These are phyloP conservation scores for Polypterus bichir DNA, from an alignment of 2,113 vertebrate species.

Conservation along the genomic window DNA sequence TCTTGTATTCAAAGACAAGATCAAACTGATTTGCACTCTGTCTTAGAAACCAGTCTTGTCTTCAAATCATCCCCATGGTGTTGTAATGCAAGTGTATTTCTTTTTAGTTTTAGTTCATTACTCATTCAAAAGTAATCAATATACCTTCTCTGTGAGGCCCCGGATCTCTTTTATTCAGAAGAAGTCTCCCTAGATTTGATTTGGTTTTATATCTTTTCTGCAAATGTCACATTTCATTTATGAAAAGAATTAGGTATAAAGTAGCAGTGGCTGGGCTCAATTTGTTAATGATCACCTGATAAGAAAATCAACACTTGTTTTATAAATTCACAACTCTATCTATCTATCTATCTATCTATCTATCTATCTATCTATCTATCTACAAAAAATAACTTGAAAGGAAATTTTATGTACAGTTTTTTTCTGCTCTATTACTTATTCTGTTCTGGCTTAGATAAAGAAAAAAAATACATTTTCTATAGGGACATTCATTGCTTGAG, in stretches of 20 bases:
- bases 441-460: too few relatives aligned
- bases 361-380: too few relatives aligned
- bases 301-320: too few relatives aligned
- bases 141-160: not conserved
- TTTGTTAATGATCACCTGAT: not conserved
- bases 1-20: not conserved
- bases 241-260: not conserved
- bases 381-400: too few relatives aligned
- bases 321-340: too few relatives aligned
- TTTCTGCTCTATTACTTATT: too few relatives aligned
- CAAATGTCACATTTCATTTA: slow-evolving; percentile 1
- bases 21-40: not conserved
- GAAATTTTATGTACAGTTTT: too few relatives aligned
- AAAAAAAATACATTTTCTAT: too few relatives aligned
- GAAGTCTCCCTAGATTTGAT: not conserved
- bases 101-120: slow-evolving; percentile 1
- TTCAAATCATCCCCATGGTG: not conserved
- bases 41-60: not conserved
- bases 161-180: not conserved
- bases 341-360: too few relatives aligned
- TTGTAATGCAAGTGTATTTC: not conserved
- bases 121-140: slow-evolving; percentile 5
- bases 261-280: not conserved
- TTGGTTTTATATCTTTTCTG: not conserved
- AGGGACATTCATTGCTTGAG: too few relatives aligned